Conservation (phyloP, 2,113 vertebrate species). For the Apteryx owenii region DNA sequence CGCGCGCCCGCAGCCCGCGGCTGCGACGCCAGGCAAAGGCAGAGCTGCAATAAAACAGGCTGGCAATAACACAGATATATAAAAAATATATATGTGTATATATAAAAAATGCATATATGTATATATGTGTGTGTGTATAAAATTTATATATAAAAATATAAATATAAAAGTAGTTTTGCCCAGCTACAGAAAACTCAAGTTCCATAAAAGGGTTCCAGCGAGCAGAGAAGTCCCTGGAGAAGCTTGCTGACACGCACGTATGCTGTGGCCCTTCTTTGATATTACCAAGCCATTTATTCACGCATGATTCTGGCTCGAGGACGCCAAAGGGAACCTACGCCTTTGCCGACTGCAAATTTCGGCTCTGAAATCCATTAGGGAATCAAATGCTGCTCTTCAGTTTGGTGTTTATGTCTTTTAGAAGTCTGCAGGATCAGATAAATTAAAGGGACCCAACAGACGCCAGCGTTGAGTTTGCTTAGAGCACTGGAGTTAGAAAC, state of each 20-base stretch:
- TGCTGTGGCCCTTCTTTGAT: background rate
- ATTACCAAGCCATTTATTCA: background rate
- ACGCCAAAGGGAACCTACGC: background rate
- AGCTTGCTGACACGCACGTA: background rate
- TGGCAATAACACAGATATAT: too few species aligned
- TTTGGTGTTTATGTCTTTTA: background rate
- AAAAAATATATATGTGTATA: too few species aligned
- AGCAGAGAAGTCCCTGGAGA: background rate
- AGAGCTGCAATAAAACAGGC: too few species aligned
- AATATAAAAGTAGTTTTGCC: background rate
- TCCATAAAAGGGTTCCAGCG: background rate
- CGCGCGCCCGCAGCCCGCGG: too few species aligned
- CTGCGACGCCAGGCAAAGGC: too few species aligned
- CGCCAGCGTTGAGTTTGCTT: rapidly evolving
- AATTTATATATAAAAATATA: too few species aligned
- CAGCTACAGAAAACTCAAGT: background rate
- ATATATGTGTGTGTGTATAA: too few species aligned
- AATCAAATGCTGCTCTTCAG: background rate
- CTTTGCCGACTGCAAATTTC: background rate
- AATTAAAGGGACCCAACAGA: rapidly evolving
- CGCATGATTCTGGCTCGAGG: background rate
- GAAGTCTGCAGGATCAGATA: background rate
- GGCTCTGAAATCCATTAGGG: background rate
- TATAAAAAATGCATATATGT: too few species aligned
- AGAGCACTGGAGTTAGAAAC: background rate